Conservation (phyloP, 2,888 invertebrate species). For the Acrobasis consociella region DNA sequence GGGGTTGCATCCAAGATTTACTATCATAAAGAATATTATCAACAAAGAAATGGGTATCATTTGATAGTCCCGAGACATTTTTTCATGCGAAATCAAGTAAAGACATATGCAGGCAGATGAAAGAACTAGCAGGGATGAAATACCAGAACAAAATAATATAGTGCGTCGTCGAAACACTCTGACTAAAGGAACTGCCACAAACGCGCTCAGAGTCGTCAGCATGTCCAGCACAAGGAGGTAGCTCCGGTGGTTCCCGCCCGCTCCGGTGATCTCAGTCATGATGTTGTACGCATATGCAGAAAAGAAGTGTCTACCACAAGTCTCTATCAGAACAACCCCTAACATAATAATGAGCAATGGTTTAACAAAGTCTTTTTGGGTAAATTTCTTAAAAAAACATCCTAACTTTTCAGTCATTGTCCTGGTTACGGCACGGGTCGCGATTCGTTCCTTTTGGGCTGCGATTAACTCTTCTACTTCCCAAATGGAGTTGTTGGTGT, state of each 20-base stretch:
- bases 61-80: constrained; percentile 32
- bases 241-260: constrained; percentile 35
- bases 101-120: constrained; percentile 36
- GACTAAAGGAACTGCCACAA: constrained; percentile 33
- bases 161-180: constrained; percentile 39
- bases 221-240: constrained; percentile 43
- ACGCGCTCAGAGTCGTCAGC: constrained; percentile 36
- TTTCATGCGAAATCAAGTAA: constrained; percentile 29
- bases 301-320: constrained; percentile 44
- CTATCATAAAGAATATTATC: constrained; percentile 39
- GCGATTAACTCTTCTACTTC: constrained; percentile 38
- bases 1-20: constrained; percentile 43
- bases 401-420: neutral
- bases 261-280: constrained; percentile 39
- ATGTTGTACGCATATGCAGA: constrained; percentile 47
- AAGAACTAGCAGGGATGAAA: constrained; percentile 36
- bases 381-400: constrained; percentile 28
- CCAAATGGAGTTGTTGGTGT: constrained; percentile 30
- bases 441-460: constrained; percentile 34
- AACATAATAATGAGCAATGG: constrained; percentile 40
- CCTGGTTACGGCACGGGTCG: neutral
- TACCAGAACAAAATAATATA: constrained; percentile 45
- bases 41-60: constrained; percentile 40
- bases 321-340: constrained; percentile 39
- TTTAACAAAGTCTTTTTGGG: constrained; percentile 36